Base-by-base conservation (phyloP, 2,113 vertebrate species). In the Apodemus sylvaticus region DNA sequence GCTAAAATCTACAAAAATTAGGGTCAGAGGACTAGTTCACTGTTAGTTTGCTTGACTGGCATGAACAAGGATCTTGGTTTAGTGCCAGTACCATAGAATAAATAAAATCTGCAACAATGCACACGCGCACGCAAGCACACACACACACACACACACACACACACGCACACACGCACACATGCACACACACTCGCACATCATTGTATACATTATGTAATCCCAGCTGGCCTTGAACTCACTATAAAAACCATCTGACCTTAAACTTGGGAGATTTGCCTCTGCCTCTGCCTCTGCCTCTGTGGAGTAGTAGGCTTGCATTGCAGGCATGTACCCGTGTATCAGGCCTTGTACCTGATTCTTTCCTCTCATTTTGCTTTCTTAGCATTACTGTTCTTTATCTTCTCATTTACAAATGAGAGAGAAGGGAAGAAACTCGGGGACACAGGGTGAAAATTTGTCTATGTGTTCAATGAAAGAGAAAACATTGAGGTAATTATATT, bases 391-490 rank as follows among this genome's bases (percentile, higher is more conserved):
- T 45, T 77, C 36, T 86, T 74, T 60, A 42, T 13, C 39, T 53
- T 20, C 4, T 31, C 12, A 64, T 89, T 82, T 87, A n/a, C 48
- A 58, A 85, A 88, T 70, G 20, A 26, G 45, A 42, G 55, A 77
- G 45, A 70, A 53, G 16, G 66, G 17, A 85, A 96, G 90, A 81
- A 91, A 74, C 36, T 82, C 51, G 89, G 92, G 73, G 34, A 66
- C 45, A 53, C 13, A 74, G 77, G 86, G 34, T 60, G 17, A 89
- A 86, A 73, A 22, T 16, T 70, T 82, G 29, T 31, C 48, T 86
- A 7, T 1, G 0, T 81, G 36, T 86, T 62, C 70, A 51, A 64
- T 1, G 66, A 3, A 86, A 86, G 34, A 82, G 22, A 94, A 34
- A 95, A 22, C n/a, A 79, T 42, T 36, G 64, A 62, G 29, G 5